Base-by-base conservation (phyloP, 2,113 vertebrate species). In the Rhinoptilus africanus region DNA sequence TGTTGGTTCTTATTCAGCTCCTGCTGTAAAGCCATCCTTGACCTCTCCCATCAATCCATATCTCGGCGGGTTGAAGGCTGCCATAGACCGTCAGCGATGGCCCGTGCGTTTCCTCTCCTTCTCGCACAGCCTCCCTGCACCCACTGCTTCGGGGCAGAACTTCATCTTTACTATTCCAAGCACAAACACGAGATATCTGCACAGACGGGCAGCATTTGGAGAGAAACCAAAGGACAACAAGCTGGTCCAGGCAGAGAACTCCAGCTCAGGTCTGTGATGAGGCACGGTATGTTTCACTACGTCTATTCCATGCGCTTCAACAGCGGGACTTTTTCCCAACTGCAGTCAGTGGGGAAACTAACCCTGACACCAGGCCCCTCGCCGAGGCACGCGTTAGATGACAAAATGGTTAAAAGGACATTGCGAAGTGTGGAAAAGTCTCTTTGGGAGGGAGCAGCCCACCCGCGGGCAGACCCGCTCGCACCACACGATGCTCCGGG, bases 341-440 rank as follows among this genome's bases (percentile, higher is more conserved):
- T n/a, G 23, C 56, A 51, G 50, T 45, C 51, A 54, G 13, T 4
- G 23, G 35, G 30, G 37, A 24, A 47, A 69, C 37, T 10, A 78
- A 60, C 5, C 15, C 66, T 5, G 16, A 39, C 14, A 73, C 8
- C 72, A 53, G 23, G 15, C 26, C 10, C 35, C 34, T 85, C 4
- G 0, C 9, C 2, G 5, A 79, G 56, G 30, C 51, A 60, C 0
- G 3, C 41, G 3, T 6, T 37, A 8, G 6, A 43, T 1, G 8
- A 78, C 14, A 53, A 77, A 75, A 84, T 4, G 21, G 28, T 47
- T 80, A 53, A 45, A 74, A 67, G 37, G 35, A 53, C 30, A 21
- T 15, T 34, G 30, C 10, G 24, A 67, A 53, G 32, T 1, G 24
- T 1, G 19, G 66, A n/a, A 79, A 71, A 26, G 17, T 8, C 41